Base-by-base conservation (phyloP, 2,113 vertebrate genomes). In the Lethenteron camtschaticum region DNA sequence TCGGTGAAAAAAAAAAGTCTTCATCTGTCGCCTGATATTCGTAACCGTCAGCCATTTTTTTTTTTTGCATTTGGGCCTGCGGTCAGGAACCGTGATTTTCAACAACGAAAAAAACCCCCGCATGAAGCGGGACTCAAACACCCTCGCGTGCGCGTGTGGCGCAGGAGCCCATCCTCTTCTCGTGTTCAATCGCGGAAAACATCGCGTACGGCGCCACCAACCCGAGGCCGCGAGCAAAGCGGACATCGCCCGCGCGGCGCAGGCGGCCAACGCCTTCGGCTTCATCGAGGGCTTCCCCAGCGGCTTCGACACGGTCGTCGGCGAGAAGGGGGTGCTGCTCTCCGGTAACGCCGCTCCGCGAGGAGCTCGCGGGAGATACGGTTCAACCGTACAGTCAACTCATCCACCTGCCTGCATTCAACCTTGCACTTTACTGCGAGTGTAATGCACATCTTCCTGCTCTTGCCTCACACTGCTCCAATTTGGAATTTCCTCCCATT, bases 151-250 rank as follows among this genome's bases (percentile, higher is more conserved):
- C 41, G 41, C 41, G 41, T 41, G 41, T 73, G 72, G 70, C 2
- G 8, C 70, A 99, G 90, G 94, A 99, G 78, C 94, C 94, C 1
- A 79, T 96, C 73, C 79, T 99, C 69, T 97, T 99, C 75, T 99
- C 92, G 16, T 91, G 86, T 72, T 95, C 94, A 3, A 83, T 99
- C n/a, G 84, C 85, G 72, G 90, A 97, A 75, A 99, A 99, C 75
- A 99, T 99, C 10, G 85, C 92, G 0, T 99, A 99, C 2, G 91
- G 90, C n/a, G 87, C 89, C 0, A 74, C 77, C 5, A 77, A 85
- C 68, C 85, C 2, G 78, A 79, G n/a, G 71, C 72, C 1, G 87
- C 95, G 76, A 87, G 83, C 2, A 66, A 75, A 8, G 78, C 83
- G 73, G 85, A 97, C 63, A 81, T 96, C 73, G 76, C 84, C 73